A percentile compares a stretch with the other conserved stretches of the same genome.
These are phyloP conservation scores for Pantherophis guttatus DNA, from an alignment of 2,113 vertebrate genomes.

Conservation along the genomic window DNA sequence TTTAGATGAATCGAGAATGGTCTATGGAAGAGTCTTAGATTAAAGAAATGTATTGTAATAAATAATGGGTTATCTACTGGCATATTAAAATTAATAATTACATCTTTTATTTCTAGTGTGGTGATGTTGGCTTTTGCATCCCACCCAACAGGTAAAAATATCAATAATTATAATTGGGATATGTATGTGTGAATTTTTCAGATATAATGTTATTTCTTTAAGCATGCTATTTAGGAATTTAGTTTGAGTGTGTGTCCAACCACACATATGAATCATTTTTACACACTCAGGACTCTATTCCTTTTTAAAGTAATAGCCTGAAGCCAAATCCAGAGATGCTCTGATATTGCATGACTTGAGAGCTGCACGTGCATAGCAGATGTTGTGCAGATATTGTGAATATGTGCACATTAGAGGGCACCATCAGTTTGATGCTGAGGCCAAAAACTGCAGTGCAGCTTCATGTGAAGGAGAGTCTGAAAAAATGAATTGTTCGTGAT, in stretches of 20 bases:
- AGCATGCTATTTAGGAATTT: neutral
- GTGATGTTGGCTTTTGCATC: slow-evolving; percentile 69
- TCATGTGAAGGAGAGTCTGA: neutral
- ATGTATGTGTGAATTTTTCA: neutral
- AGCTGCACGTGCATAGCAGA: neutral
- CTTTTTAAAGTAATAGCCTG: neutral
- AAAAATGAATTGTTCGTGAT: neutral
- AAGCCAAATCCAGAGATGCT: neutral
- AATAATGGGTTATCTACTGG: neutral
- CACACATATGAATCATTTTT: neutral
- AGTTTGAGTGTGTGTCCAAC: neutral
- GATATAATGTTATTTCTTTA: neutral
- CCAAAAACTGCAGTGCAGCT: neutral
- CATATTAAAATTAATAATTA: neutral
- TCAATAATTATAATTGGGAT: neutral
- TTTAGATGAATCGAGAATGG: neutral
- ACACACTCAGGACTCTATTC: neutral
- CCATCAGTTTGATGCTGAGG: neutral
- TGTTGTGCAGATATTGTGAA: neutral
- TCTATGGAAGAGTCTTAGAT: neutral
- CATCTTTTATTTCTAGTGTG: slow-evolving; percentile 59
- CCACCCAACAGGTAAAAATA: slow-evolving; percentile 72
- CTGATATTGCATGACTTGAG: neutral
- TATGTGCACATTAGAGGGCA: neutral
- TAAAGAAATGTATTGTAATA: neutral